phyloP scores from a whole-genome alignment of 2,797 vertebrate species.

The Fundulus diaphanus region DNA sequence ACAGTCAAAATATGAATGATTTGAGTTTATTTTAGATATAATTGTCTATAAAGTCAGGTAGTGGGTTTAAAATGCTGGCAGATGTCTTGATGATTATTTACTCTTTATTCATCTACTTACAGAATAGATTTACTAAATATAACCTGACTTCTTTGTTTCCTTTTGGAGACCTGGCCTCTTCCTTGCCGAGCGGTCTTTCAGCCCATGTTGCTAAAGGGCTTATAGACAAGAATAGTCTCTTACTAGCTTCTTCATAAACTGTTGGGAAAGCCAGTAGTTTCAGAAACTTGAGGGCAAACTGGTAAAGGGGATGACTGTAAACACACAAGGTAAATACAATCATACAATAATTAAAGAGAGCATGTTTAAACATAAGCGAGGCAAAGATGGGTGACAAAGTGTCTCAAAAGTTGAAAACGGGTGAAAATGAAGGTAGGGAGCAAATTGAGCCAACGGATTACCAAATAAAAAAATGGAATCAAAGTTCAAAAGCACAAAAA shows the following conservation, averaged over 20 bases:
- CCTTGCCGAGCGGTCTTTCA: background rate
- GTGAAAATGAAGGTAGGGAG: no score
- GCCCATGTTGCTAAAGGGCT: background rate
- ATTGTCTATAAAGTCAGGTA: no score
- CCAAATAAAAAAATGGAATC: background rate
- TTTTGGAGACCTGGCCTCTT: background rate
- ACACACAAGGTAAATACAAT: background rate
- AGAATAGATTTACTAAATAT: background rate
- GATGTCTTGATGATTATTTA: no score
- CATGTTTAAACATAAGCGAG: background rate
- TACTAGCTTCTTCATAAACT: background rate
- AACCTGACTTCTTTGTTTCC: background rate
- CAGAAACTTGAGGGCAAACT: background rate
- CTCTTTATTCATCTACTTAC: no score
- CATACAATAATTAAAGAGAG: background rate
- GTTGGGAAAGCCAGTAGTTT: background rate
- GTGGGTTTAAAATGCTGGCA: no score
- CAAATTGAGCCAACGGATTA: no score
- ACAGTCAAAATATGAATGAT: background rate
- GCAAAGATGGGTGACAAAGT: background rate
- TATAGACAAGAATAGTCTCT: background rate
- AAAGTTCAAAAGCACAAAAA: background rate
- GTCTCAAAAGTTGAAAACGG: background rate
- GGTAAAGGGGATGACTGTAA: background rate
- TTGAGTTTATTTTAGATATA: no score